A percentile compares a stretch with the other conserved stretches of the same genome.
phyloP scores from a whole-genome alignment of 2,113 vertebrate genomes.

The Rhynchomys soricoides region DNA sequence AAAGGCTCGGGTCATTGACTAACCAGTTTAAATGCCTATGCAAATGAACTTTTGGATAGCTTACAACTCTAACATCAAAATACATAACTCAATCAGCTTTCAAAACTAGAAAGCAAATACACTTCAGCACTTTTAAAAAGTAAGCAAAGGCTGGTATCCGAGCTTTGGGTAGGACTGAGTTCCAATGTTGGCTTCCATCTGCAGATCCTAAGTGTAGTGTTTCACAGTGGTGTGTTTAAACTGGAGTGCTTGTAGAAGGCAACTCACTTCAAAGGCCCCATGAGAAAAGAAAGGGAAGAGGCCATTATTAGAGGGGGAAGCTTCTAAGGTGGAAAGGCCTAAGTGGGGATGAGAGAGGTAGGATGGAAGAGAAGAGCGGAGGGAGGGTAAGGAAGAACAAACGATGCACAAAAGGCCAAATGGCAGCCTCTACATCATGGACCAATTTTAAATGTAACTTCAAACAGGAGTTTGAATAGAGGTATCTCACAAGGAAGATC shows the following conservation, averaged over 20 bases:
- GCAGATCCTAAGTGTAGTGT: neutral
- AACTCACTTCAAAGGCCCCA: neutral
- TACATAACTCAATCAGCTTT: constrained; percentile 6
- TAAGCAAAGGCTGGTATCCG: neutral
- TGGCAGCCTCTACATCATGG: neutral
- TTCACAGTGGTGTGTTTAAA: neutral
- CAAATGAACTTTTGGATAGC: neutral
- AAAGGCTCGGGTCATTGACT: constrained; percentile 24
- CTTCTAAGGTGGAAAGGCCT: neutral
- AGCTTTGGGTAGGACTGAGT: neutral
- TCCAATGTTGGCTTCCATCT: constrained; percentile 12
- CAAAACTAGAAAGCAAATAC: neutral
- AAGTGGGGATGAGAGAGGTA: neutral
- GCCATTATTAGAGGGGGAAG: neutral
- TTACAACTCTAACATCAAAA: constrained; percentile 8
- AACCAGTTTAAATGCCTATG: constrained; percentile 22
- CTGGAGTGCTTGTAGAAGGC: neutral
- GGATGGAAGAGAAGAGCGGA: no score
- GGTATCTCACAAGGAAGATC: neutral
- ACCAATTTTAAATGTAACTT: neutral
- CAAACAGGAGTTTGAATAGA: neutral
- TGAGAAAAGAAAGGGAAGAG: neutral
- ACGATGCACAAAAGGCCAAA: neutral
- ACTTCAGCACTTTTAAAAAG: constrained; percentile 7
- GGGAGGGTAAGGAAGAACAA: neutral